A percentile compares a stretch with the other conserved stretches of the same genome.
Conservation (phyloP, 2,113 vertebrate species). For the Tachycineta bicolor region DNA sequence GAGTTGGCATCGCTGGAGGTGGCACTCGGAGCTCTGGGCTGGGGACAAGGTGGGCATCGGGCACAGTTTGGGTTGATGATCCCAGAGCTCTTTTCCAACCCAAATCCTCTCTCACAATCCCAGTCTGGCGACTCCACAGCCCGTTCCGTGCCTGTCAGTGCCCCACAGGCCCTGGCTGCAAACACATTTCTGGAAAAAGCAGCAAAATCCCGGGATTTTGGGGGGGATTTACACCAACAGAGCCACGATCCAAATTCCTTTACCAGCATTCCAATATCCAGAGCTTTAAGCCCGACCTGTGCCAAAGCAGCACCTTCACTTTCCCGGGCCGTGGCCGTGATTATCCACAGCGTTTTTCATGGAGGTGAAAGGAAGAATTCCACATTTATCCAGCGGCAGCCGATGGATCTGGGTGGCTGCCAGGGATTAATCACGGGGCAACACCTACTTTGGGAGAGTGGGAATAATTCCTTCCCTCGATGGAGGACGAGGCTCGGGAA, state of each 20-base stretch:
- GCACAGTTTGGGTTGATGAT: background rate
- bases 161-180: background rate
- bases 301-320: rapidly evolving
- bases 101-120: background rate
- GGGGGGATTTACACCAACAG: background rate
- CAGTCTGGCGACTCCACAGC: rapidly evolving
- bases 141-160: rapidly evolving
- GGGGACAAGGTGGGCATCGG: rapidly evolving
- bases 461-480: background rate
- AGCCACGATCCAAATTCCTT: background rate
- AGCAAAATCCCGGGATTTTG: rapidly evolving
- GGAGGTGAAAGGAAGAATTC: background rate
- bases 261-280: rapidly evolving
- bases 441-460: background rate
- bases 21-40: background rate
- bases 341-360: background rate
- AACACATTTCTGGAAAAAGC: background rate
- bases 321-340: rapidly evolving
- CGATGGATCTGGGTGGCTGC: background rate
- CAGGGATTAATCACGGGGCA: background rate
- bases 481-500: background rate
- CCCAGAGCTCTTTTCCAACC: background rate
- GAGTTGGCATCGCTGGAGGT: background rate
- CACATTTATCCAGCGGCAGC: background rate
- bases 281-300: background rate